Conservation (phyloP, 2,113 vertebrate genomes). For the Gila orcuttii region DNA sequence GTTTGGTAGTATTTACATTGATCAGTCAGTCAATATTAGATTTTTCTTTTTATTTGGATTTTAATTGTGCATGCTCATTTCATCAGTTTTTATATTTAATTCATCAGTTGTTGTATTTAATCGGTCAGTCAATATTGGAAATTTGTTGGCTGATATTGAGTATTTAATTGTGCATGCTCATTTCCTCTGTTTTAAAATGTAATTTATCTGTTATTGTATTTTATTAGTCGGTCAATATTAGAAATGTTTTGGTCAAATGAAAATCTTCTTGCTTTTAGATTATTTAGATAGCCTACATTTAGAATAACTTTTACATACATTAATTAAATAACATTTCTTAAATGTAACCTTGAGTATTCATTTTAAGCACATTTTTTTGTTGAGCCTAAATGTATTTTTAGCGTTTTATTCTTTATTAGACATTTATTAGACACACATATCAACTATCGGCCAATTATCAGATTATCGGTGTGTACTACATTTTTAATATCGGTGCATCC, state of each 20-base stretch:
- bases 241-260: neutral
- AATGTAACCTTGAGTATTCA: neutral
- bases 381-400: neutral
- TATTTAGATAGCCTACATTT: neutral
- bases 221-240: neutral
- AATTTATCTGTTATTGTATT: neutral
- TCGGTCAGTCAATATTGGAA: neutral
- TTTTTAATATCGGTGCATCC: neutral
- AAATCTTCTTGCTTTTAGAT: neutral
- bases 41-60: neutral
- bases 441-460: neutral
- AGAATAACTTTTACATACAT: neutral
- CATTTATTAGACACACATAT: neutral
- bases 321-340: neutral
- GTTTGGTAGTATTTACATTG: neutral
- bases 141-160: neutral
- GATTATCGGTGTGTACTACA: neutral
- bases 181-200: neutral
- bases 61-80: neutral
- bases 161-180: neutral
- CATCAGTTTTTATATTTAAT: neutral
- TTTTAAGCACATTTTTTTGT: neutral
- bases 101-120: neutral
- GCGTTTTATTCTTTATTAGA: neutral
- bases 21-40: neutral